These are phyloP conservation scores for Brachirus orientalis DNA, from an alignment of 2,113 vertebrate species.

Conservation along the genomic window DNA sequence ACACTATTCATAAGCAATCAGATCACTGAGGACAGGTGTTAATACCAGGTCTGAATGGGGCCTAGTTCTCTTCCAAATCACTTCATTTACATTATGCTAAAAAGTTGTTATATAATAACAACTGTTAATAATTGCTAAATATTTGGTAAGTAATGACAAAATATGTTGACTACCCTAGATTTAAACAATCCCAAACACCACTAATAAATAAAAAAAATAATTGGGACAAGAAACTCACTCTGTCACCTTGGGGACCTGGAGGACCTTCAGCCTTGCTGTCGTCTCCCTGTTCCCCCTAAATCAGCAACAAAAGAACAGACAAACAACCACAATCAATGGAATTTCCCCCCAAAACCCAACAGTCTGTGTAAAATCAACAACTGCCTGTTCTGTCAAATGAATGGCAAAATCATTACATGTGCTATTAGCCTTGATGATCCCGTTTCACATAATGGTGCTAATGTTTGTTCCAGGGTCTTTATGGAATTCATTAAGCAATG, in stretches of 20 bases:
- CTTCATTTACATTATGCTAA: too few relatives aligned
- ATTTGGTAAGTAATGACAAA: too few relatives aligned
- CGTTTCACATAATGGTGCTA: constrained; percentile 37
- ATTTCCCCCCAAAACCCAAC: constrained; percentile 17
- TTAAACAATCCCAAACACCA: not conserved
- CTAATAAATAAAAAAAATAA: constrained; percentile 1
- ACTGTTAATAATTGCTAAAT: too few relatives aligned
- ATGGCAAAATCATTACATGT: constrained; percentile 50
- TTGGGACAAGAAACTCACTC: constrained; percentile 83
- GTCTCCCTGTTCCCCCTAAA: constrained; percentile 94
- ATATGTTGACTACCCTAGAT: not conserved
- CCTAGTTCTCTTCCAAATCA: too few relatives aligned
- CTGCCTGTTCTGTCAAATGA: constrained; percentile 17
- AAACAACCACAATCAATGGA: not conserved
- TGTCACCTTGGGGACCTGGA: constrained; percentile 91
- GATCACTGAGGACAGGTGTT: too few relatives aligned
- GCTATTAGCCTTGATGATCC: constrained; percentile 43
- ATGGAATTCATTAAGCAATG: constrained; percentile 57
- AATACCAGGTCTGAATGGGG: too few relatives aligned
- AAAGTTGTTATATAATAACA: too few relatives aligned
- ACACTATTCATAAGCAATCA: too few relatives aligned
- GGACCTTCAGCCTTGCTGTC: constrained; percentile 91
- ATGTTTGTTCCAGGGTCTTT: constrained; percentile 34
- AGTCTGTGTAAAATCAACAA: constrained; percentile 30
- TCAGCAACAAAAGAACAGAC: constrained; percentile 18